phyloP scores from a whole-genome alignment of 2,113 vertebrate species.

The Pseudorasbora parva region DNA sequence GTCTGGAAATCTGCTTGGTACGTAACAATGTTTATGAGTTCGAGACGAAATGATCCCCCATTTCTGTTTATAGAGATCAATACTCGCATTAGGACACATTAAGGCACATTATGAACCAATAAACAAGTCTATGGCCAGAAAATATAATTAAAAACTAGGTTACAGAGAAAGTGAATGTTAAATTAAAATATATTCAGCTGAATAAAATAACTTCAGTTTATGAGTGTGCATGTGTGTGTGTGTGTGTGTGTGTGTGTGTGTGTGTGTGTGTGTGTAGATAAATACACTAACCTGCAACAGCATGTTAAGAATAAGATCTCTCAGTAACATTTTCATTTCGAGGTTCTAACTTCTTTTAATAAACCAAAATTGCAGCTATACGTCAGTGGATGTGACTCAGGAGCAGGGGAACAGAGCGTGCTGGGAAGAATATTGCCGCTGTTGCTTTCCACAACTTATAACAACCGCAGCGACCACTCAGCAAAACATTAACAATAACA shows the following conservation, averaged over 20 bases:
- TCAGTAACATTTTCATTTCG: background rate
- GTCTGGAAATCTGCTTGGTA: conserved; percentile 55
- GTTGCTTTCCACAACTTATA: conserved; percentile 14
- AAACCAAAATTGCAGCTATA: conserved; percentile 16
- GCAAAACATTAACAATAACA: conserved; percentile 22
- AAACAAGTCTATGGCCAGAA: conserved; percentile 44
- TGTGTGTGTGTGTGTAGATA: background rate
- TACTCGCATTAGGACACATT: conserved; percentile 27
- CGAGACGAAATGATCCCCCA: conserved; percentile 60
- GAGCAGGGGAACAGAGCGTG: background rate
- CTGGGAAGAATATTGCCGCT: conserved; percentile 16
- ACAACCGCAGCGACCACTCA: conserved; percentile 1
- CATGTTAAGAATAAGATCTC: background rate
- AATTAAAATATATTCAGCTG: background rate
- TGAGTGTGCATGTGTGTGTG: too few species aligned
- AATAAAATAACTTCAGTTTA: background rate
- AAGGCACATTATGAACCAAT: conserved; percentile 21
- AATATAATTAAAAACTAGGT: conserved; percentile 46
- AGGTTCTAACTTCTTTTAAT: background rate
- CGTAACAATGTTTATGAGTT: conserved; percentile 59
- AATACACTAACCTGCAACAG: background rate
- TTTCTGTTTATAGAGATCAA: conserved; percentile 57
- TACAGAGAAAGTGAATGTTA: conserved; percentile 11
- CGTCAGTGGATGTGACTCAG: background rate
- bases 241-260: background rate